Conservation (phyloP, 2,113 vertebrate genomes). For the Ramphastos sulfuratus region DNA sequence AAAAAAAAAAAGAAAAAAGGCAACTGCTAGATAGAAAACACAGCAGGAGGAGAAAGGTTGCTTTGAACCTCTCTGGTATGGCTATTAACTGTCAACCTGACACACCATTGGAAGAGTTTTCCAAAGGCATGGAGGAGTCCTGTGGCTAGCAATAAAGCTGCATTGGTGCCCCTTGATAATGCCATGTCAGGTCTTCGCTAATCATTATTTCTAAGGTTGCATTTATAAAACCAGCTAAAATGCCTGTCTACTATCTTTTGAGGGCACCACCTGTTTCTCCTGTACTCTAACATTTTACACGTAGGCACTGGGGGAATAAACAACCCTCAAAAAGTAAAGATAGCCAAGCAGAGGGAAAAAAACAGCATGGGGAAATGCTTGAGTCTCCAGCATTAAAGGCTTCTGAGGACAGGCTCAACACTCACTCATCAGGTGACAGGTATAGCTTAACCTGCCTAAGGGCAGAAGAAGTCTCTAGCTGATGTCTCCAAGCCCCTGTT, state of each 20-base stretch:
- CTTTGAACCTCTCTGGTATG: constrained; percentile 45
- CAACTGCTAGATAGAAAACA: constrained; percentile 32
- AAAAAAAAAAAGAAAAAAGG: not conserved
- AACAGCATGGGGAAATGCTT: not conserved
- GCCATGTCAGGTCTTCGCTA: not conserved
- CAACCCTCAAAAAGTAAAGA: not conserved
- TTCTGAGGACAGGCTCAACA: not conserved
- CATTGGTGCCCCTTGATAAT: not conserved
- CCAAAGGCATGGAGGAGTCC: not conserved
- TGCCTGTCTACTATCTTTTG: not conserved
- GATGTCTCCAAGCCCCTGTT: not conserved
- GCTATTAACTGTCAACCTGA: constrained; percentile 24
- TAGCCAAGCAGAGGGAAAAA: not conserved
- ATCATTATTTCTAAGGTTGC: not conserved
- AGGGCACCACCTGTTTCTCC: not conserved
- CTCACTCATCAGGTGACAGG: accelerated
- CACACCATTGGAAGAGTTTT: not conserved
- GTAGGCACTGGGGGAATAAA: not conserved
- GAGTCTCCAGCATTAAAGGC: not conserved
- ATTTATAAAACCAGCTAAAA: not conserved
- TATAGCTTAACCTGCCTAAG: not conserved
- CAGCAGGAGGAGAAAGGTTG: constrained; percentile 19
- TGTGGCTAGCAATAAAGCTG: not conserved
- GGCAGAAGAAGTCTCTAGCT: not conserved
- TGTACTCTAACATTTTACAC: not conserved